Evolutionary conservation across 2,113 vertebrate species (phyloP), one percentile per base, ranked within the genome.

Genomic region (Oenanthe melanoleuca): DNA sequence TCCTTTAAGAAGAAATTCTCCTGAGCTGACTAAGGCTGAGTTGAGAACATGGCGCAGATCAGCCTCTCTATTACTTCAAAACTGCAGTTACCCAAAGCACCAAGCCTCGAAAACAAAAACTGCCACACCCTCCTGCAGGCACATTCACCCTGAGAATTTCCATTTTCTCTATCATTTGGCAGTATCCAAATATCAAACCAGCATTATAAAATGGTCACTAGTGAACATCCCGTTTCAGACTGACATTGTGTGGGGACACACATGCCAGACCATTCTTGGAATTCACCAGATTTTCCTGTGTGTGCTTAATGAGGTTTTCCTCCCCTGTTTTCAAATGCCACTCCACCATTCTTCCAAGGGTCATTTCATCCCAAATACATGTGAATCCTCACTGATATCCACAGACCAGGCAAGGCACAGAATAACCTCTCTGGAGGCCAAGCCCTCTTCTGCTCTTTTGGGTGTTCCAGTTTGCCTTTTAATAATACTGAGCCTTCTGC

Each of bases 41-140:
- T 40, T 1, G 1, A 83, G 44, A 69, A 14, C 0, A 0, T 12
- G 11, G 2, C 28, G 50, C 26, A 61, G 34, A 28, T 66, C 44
- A 65, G 44, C 18, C 3, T 92, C 29, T 55, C 9, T 37, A 21
- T 26, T 31, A 71, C 33, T 61, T 79, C 11, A 50, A 80, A 94
- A 86, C 4, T 57, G 7, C 59, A 79, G 60, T 38, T 53, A n/a
- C 19, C 10, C 44, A 59, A 38, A 55, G 7, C 7, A 34, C 16
- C 44, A 38, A 64, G 26, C 22, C 45, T 74, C 53, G 78, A 91
- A 90, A 64, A 5, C 23, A 71, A 60, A 78, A 80, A 4, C 8
- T 53, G 44, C 61, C 13, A 14, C 34, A 53, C 26, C 40, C 25
- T 56, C 4, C 12, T 60, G 25, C 33, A 31, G 42, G 11, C 75